A percentile compares a stretch with the other conserved stretches of the same genome.
Conservation (phyloP, 2,888 invertebrate species). For the Apamea crenata region DNA sequence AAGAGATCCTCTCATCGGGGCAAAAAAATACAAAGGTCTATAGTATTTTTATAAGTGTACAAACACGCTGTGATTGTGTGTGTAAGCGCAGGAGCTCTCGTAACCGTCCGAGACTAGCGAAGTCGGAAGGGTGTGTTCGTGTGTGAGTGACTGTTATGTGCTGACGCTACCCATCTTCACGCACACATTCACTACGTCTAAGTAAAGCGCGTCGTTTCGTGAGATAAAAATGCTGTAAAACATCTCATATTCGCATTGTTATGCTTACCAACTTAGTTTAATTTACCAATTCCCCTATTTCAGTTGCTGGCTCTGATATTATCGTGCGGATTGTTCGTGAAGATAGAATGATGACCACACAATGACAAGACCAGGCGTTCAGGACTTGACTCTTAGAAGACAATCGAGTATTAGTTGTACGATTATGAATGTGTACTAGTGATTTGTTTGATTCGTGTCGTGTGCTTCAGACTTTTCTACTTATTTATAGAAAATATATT, state of each 20-base stretch:
- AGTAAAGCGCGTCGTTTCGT: too few species aligned
- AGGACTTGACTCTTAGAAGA: slow-evolving; percentile 40
- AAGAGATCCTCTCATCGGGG: too few species aligned
- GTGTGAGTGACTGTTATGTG: too few species aligned
- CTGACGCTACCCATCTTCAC: too few species aligned
- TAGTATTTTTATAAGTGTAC: too few species aligned
- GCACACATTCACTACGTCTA: too few species aligned
- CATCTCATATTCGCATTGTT: background rate
- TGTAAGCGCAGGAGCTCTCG: too few species aligned
- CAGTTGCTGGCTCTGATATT: slow-evolving; percentile 96
- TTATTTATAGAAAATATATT: slow-evolving; percentile 54
- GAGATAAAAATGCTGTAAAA: background rate
- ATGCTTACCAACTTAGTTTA: background rate
- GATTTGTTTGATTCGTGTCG: slow-evolving; percentile 60
- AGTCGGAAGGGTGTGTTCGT: too few species aligned
- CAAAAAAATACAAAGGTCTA: background rate
- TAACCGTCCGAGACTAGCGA: too few species aligned
- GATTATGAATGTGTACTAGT: slow-evolving; percentile 60
- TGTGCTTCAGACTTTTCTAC: slow-evolving; percentile 68
- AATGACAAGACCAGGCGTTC: slow-evolving; percentile 29
- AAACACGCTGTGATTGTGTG: too few species aligned
- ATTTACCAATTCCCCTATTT: slow-evolving; percentile 50
- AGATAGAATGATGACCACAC: slow-evolving; percentile 92
- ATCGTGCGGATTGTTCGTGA: slow-evolving; percentile 95
- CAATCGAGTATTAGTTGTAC: slow-evolving; percentile 55